phyloP scores from a whole-genome alignment of 2,113 vertebrate genomes.

The Echinops telfairi region DNA sequence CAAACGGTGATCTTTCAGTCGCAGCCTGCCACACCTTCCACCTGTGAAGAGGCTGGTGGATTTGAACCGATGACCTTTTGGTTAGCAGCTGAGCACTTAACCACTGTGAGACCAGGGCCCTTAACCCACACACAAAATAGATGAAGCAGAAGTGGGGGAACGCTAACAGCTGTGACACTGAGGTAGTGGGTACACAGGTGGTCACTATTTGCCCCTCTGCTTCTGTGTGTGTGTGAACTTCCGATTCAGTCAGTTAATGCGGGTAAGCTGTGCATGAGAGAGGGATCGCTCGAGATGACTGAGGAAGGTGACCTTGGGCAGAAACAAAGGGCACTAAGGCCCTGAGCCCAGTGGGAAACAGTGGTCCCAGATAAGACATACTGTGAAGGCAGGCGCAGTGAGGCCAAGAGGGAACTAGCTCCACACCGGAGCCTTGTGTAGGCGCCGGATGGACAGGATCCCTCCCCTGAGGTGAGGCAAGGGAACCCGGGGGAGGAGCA shows the following conservation, averaged over 20 bases:
- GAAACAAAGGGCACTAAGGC: background rate
- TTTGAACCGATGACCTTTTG: too few relatives aligned
- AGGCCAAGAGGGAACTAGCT: background rate
- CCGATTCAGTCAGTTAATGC: background rate
- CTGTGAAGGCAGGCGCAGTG: accelerated
- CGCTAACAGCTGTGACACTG: background rate
- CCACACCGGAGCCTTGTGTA: background rate
- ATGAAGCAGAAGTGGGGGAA: background rate
- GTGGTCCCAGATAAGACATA: background rate
- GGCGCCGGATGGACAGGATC: background rate
- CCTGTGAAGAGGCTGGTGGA: too few relatives aligned
- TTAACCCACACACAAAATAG: background rate
- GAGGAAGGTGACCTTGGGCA: background rate
- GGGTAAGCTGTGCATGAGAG: background rate
- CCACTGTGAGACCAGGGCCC: background rate
- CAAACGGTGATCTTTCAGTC: background rate
- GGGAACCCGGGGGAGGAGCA: background rate
- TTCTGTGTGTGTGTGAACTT: background rate
- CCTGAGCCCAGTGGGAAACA: too few relatives aligned
- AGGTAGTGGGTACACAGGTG: background rate
- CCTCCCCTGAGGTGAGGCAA: background rate
- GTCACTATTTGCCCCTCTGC: background rate
- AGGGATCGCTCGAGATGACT: background rate
- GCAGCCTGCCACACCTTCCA: background rate
- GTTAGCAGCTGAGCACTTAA: background rate